Base-by-base conservation (phyloP, 2,113 vertebrate species). In the Globicephala melas region DNA sequence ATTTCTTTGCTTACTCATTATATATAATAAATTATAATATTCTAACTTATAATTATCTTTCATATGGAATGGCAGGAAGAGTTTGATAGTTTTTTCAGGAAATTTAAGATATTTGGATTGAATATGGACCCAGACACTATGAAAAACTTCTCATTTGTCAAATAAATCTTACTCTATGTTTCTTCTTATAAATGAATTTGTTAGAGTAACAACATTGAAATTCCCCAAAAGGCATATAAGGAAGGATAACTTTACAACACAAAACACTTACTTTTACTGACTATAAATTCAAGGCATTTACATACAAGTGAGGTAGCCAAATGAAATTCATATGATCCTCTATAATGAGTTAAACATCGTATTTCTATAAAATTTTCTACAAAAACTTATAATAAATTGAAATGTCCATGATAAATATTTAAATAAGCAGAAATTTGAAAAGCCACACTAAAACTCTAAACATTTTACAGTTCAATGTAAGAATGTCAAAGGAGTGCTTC, bases 91-190 rank as follows among this genome's bases (percentile, higher is more conserved):
- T 97, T 95, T 97, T 79, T 92, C 94, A 96, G 86, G 79, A n/a
- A 97, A 91, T 96, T 95, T 95, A 95, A 95, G 47, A 82, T 93
- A 73, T 63, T 90, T 97, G 26, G 38, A 92, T 94, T 93, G 87
- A 83, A 96, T 83, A 87, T 44, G 6, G 28, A 68, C 20, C 68
- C 20, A 70, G 63, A 91, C 96, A 93, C 92, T 96, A 92, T 83
- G 79, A 94, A 89, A 89, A 15, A 93, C 89, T 96, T 97, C 68
- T 95, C 83, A 97, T 73, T 96, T 97, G 92, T 96, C 95, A 96
- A 93, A 67, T n/a, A 50, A 86, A 94, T 89, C 15, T 82, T 97
- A 70, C 50, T 92, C 83, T 93, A 6, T 62, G 47, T 89, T 93
- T 8, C 50, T 97, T 96, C 55, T 83, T 86, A n/a, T 82, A 96